Evolutionary conservation across 2,797 vertebrate genomes (phyloP), one percentile per base, ranked within the genome.

Genomic region (Xenopus petersii): DNA sequence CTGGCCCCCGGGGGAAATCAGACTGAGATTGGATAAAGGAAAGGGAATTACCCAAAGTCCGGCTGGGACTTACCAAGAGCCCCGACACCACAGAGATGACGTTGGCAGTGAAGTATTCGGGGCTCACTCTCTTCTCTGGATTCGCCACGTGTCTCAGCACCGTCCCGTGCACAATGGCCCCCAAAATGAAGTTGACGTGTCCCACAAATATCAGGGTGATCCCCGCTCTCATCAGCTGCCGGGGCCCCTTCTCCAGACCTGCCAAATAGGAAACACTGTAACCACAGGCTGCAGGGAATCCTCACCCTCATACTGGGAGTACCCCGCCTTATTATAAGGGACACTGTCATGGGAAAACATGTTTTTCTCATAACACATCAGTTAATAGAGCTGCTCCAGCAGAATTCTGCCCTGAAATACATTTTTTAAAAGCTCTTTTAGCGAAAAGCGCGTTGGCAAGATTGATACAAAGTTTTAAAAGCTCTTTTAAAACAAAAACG

Each of bases 101-200:
- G 83, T 98, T 97, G 82, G 91, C 88, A 0, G 80, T 79, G 0
- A 92, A 94, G 84, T 96, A 98, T 64, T 95, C 91, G 0, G 94
- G 91, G 12, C 92, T 90, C 83, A 89, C 87, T 0, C 85, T 80
- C 5, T 89, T 87, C 48, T 60, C 80, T 30, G 96, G 92, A 75
- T 93, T 94, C 33, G 95, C 93, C 64, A 98, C 94, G 71, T 98
- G 96, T 13, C 96, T 90, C 33, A 98, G 89, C 12, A 98, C 90
- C 0, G 86, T 95, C 61, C 96, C 96, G 58, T 98, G 96, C 67
- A 98, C 93, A 66, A 98, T 95, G 1, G 96, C 95, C 0, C 94
- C 94, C 62, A 98, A 83, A 75, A 96, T 92, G 75, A 97, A 92
- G 85, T 93, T 96, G 30, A 95, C 79, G 81, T 98, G 96, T 47